phyloP scores from a whole-genome alignment of 2,797 vertebrate genomes.

The Malacoctenus gilli region DNA sequence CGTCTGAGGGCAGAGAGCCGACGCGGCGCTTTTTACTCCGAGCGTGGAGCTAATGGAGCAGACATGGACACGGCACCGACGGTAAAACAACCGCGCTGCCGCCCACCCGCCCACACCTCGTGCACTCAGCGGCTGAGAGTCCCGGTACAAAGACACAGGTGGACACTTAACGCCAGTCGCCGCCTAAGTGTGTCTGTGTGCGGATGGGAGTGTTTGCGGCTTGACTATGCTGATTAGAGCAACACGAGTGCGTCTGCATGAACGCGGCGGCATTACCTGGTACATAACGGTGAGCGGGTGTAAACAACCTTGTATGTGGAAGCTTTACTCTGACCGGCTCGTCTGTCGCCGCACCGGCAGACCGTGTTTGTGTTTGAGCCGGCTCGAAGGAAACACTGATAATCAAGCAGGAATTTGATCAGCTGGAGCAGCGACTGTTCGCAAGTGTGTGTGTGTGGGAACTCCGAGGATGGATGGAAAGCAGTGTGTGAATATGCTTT shows the following conservation, averaged over 20 bases:
- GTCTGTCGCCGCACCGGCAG: too few relatives aligned
- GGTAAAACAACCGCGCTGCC: slow-evolving; percentile 13
- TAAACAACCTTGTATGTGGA: slow-evolving; percentile 19
- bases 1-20: slow-evolving; percentile 20
- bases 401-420: slow-evolving; percentile 70
- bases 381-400: slow-evolving; percentile 61
- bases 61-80: slow-evolving; percentile 24
- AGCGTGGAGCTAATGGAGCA: slow-evolving; percentile 41
- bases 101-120: slow-evolving; percentile 7
- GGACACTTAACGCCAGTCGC: slow-evolving; percentile 7
- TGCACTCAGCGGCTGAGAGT: slow-evolving; percentile 20
- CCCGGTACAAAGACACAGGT: slow-evolving; percentile 32
- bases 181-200: not conserved
- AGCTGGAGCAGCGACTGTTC: slow-evolving; percentile 21
- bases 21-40: slow-evolving; percentile 24
- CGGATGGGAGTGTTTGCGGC: slow-evolving; percentile 4
- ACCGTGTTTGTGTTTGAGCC: slow-evolving; percentile 31
- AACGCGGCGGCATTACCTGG: slow-evolving; percentile 36
- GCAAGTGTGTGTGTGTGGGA: not conserved
- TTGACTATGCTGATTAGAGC: not conserved
- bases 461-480: slow-evolving; percentile 9
- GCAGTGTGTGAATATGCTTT: slow-evolving; percentile 2
- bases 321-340: slow-evolving; percentile 27
- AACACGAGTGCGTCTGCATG: slow-evolving; percentile 21
- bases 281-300: slow-evolving; percentile 28